Evolutionary conservation across 2,113 vertebrate genomes (phyloP).

Genomic region (Perognathus longimembris): DNA sequence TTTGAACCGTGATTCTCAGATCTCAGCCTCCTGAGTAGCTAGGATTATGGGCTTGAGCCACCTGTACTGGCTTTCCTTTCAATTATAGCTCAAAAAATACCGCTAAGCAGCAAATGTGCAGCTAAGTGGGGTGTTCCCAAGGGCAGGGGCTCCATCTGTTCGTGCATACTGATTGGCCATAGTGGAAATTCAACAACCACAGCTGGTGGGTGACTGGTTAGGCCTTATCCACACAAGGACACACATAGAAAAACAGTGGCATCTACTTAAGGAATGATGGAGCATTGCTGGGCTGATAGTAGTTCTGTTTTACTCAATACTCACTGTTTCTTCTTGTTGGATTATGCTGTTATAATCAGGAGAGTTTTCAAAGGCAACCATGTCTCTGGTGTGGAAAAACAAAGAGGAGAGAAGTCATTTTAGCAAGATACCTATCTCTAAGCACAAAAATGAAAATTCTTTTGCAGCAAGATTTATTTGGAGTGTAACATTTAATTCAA

Average conservation of each 20-base stretch:
- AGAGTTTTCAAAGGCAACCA: conserved; percentile 65
- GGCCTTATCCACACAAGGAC: background rate
- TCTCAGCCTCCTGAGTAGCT: no score
- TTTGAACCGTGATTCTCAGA: no score
- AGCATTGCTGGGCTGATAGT: background rate
- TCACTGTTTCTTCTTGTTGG: conserved; percentile 76
- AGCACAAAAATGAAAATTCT: conserved; percentile 55
- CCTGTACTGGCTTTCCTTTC: background rate
- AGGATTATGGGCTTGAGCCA: no score
- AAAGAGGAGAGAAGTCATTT: conserved; percentile 65
- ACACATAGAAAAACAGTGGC: background rate
- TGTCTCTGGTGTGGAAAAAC: conserved; percentile 72
- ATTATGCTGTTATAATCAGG: conserved; percentile 58
- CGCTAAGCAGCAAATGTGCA: background rate
- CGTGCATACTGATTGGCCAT: background rate
- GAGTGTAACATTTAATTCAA: conserved; percentile 39
- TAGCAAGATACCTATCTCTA: conserved; percentile 31
- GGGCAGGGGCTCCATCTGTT: background rate
- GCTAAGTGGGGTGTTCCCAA: background rate
- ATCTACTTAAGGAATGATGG: conserved; percentile 32
- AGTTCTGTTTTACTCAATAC: conserved; percentile 67
- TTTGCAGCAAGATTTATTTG: conserved; percentile 5
- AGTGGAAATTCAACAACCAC: background rate
- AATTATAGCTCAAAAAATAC: background rate
- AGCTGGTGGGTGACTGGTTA: background rate